Conservation (phyloP, 1,140 invertebrate genomes). For the Wasmannia auropunctata region DNA sequence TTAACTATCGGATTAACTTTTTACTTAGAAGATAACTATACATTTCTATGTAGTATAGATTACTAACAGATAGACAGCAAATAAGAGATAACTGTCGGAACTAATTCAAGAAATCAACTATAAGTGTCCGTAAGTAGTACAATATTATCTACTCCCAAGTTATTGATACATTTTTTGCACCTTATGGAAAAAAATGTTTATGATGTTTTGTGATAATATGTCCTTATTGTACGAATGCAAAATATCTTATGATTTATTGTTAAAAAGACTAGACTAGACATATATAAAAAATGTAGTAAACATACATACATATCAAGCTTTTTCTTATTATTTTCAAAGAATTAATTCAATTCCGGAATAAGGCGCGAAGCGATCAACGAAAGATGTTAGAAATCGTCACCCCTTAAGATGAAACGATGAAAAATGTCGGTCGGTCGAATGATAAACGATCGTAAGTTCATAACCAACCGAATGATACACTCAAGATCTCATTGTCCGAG, state of each 20-base stretch:
- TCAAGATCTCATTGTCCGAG: conserved; percentile 79
- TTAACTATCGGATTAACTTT: not conserved
- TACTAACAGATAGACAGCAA: not conserved
- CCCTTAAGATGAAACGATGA: conserved; percentile 70
- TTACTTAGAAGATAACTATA: not conserved
- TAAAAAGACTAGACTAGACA: not conserved
- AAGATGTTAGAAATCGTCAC: conserved; percentile 37
- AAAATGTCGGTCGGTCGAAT: conserved; percentile 78
- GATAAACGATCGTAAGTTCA: conserved; percentile 81
- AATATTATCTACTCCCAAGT: not conserved
- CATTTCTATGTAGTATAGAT: not conserved
- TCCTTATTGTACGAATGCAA: not conserved
- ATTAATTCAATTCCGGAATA: not conserved
- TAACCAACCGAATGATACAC: conserved; percentile 84
- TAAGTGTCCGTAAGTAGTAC: not conserved
- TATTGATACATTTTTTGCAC: not conserved
- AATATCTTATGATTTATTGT: not conserved
- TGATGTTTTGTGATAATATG: not conserved
- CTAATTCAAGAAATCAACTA: not conserved
- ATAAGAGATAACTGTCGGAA: not conserved
- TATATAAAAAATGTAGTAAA: not conserved
- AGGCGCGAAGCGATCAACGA: not conserved
- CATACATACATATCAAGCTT: not conserved
- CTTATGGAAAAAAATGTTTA: no score
- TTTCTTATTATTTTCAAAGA: not conserved